Conservation (phyloP, 1,140 invertebrate species). For the Cardiocondyla obscurior region DNA sequence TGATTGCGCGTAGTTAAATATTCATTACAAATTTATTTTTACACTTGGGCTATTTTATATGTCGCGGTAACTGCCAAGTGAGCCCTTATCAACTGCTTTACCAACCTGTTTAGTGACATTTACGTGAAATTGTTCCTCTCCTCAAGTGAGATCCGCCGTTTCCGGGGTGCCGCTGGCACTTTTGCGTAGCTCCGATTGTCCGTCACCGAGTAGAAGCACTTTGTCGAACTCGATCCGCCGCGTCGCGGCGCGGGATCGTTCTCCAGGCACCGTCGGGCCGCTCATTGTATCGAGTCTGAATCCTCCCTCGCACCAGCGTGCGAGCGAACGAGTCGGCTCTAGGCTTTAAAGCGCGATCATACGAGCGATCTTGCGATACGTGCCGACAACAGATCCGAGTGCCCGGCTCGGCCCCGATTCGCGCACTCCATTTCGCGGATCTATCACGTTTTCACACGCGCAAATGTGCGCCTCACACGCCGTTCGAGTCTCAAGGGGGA, state of each 20-base stretch:
- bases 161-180: slow-evolving; percentile 59
- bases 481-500: background rate
- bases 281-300: slow-evolving; percentile 54
- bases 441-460: background rate
- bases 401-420: background rate
- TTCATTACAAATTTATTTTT: background rate
- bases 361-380: background rate
- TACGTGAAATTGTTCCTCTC: slow-evolving; percentile 49
- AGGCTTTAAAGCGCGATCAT: slow-evolving; percentile 45
- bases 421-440: background rate
- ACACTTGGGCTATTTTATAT: background rate
- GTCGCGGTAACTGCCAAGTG: background rate
- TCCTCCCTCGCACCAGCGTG: background rate
- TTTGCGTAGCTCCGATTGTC: slow-evolving; percentile 59
- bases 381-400: slow-evolving; percentile 9
- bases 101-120: slow-evolving; percentile 70
- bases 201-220: slow-evolving; percentile 58
- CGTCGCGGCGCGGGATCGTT: slow-evolving; percentile 61
- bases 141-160: slow-evolving; percentile 68
- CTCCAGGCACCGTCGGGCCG: slow-evolving; percentile 28
- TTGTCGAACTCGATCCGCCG: slow-evolving; percentile 58
- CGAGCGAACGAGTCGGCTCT: slow-evolving; percentile 28
- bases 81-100: slow-evolving; percentile 7
- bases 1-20: background rate
- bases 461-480: background rate